Conservation (phyloP, 2,797 vertebrate genomes). For the Martes flavigula region DNA sequence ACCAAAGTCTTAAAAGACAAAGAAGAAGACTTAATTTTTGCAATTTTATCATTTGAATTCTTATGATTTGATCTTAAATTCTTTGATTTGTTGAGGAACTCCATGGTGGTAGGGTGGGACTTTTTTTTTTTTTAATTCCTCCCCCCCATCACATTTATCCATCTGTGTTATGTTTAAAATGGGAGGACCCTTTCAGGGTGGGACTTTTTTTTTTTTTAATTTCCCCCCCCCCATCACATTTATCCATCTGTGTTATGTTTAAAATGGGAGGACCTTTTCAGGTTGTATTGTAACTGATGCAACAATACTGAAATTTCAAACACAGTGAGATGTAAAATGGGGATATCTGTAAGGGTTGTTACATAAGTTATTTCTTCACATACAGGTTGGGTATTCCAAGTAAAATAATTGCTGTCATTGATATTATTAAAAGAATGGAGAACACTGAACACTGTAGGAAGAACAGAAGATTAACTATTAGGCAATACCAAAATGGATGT, state of each 20-base stretch:
- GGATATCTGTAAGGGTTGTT: conserved; percentile 24
- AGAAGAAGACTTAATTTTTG: conserved; percentile 50
- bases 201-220: conserved; percentile 37
- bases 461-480: background rate
- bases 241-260: conserved; percentile 73
- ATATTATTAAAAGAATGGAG: conserved; percentile 36
- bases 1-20: conserved; percentile 54
- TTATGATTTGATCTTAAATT: conserved; percentile 78
- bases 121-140: conserved; percentile 20
- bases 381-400: conserved; percentile 58
- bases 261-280: conserved; percentile 70
- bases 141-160: conserved; percentile 65
- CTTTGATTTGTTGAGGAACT: conserved; percentile 68
- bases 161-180: conserved; percentile 72
- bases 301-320: conserved; percentile 66
- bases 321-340: conserved; percentile 48
- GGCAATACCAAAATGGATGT: background rate
- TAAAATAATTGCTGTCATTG: conserved; percentile 44
- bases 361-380: conserved; percentile 66
- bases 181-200: conserved; percentile 66
- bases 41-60: conserved; percentile 74
- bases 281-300: conserved; percentile 67
- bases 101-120: conserved; percentile 22
- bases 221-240: conserved; percentile 45
- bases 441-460: background rate